These are phyloP conservation scores for Dromococcyx pavoninus DNA, from an alignment of 2,797 vertebrate genomes.

Conservation along the genomic window DNA sequence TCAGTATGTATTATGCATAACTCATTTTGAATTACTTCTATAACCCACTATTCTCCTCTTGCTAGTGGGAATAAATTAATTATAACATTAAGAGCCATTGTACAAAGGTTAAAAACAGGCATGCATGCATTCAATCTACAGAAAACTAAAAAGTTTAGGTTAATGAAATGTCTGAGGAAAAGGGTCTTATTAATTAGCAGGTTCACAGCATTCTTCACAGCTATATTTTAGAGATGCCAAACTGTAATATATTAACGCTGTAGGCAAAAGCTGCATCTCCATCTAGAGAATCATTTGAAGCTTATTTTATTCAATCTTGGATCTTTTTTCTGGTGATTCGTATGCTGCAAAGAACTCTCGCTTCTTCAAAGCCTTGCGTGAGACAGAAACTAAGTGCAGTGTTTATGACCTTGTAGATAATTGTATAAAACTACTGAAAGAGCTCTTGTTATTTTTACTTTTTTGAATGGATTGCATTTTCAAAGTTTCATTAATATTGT, in stretches of 20 bases:
- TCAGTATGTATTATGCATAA: constrained; percentile 30
- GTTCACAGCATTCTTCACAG: constrained; percentile 63
- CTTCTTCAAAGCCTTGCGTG: neutral
- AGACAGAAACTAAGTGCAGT: constrained; percentile 5
- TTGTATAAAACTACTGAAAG: neutral
- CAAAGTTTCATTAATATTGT: neutral
- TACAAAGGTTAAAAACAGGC: constrained; percentile 70
- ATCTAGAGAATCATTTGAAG: constrained; percentile 22
- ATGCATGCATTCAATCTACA: constrained; percentile 53
- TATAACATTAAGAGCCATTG: constrained; percentile 52
- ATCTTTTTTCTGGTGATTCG: constrained; percentile 25
- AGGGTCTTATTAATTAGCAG: constrained; percentile 69
- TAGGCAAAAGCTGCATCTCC: constrained; percentile 16
- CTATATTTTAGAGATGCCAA: constrained; percentile 62
- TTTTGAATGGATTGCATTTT: neutral
- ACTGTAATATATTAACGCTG: constrained; percentile 20
- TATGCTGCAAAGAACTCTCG: neutral
- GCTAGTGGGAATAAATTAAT: constrained; percentile 61
- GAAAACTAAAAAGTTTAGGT: constrained; percentile 66
- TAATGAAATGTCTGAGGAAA: constrained; percentile 72
- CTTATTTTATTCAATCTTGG: neutral
- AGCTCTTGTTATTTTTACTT: neutral
- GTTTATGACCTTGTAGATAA: constrained; percentile 27
- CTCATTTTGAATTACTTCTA: constrained; percentile 41
- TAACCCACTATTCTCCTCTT: constrained; percentile 29